Percentiles rank a stretch among this genome's conserved stretches.
Evolutionary conservation across 2,797 vertebrate genomes (phyloP).

Genomic region (Gambusia yucatana): DNA sequence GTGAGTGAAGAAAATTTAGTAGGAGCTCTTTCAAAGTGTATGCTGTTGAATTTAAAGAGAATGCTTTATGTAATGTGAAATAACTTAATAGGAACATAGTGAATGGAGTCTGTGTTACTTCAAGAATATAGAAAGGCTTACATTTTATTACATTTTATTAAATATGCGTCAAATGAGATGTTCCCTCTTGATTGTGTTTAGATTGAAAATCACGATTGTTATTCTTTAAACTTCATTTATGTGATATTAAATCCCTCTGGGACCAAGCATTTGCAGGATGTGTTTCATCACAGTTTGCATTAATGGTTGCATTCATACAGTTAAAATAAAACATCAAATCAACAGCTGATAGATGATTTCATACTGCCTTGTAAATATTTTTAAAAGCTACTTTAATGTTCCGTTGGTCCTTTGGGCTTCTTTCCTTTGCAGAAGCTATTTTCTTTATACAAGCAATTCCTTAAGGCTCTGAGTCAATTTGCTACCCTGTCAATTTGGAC

Average conservation of each 20-base stretch:
- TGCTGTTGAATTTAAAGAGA: slow-evolving; percentile 1
- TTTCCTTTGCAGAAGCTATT: neutral
- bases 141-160: neutral
- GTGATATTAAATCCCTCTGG: neutral
- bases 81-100: neutral
- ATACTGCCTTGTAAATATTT: neutral
- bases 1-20: neutral
- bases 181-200: neutral
- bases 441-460: neutral
- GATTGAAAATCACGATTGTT: neutral
- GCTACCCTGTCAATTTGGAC: neutral
- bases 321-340: neutral
- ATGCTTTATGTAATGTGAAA: neutral
- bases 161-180: neutral
- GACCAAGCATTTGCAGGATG: neutral
- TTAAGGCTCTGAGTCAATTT: neutral
- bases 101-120: neutral
- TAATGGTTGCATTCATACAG: neutral
- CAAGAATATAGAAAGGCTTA: neutral
- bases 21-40: slow-evolving; percentile 5
- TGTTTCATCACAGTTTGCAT: neutral
- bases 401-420: neutral
- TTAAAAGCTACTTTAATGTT: neutral
- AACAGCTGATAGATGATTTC: neutral
- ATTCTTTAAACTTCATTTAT: neutral